Evolutionary conservation across 2,888 invertebrate genomes (phyloP), one percentile per base, ranked within the genome.

Genomic region (Metalampra italica): DNA sequence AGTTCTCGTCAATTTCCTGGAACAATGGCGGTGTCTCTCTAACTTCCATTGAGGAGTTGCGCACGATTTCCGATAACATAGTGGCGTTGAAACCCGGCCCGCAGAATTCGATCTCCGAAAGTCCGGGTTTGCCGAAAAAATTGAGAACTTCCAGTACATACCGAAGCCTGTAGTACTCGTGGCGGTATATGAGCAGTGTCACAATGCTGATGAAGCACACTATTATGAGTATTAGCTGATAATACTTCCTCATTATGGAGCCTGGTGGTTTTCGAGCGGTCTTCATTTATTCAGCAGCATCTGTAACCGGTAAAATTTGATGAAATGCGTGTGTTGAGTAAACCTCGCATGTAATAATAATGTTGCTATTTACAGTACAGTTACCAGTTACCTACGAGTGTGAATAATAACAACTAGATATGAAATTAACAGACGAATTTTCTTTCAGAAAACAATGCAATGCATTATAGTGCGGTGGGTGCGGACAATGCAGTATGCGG

Each of bases 131-230:
- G 0, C 96, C 96, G 69, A 97, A 97, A 71, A 96, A 95, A 75
- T 96, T 95, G 5, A 97, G 91, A 8, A 96, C 96, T 82, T 95
- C 94, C 11, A 97, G 77, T 0, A 97, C 95, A 79, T 95, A 95
- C 57, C 95, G 92, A 0, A 97, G 83, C 41, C 94, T 92, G 72
- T 95, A 94, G 68, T 97, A 97, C 76, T 97, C 96, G 64, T 95
- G 95, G 54, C 96, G 93, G 74, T 97, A 97, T 68, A 96, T 92
- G 15, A 97, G 84, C 55, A 97, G 90, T 11, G 94, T 91, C 12
- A 93, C 85, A 34, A 96, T 87, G 75, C 96, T 96, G 34, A 94
- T 74, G 56, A 92, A 80, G 47, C 96, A 94, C 46, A 94, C 88
- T 12, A 95, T 79, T 46, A 95, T 83, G 46, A 97, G 89, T 46